phyloP scores from a whole-genome alignment of 2,888 invertebrate genomes.

The Amphipyra tragopoginis region DNA sequence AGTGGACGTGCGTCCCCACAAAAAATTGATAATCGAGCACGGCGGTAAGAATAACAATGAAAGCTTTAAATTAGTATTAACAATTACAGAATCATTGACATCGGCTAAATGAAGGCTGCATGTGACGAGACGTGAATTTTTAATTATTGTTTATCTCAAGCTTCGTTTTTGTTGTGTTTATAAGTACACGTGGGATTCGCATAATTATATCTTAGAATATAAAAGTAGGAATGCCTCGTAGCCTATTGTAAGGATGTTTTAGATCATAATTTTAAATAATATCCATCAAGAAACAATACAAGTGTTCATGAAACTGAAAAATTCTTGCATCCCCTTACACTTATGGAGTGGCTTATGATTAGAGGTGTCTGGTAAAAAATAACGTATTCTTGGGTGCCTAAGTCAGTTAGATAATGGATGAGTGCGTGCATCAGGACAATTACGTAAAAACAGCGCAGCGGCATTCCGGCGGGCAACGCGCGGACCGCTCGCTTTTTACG shows the following conservation, averaged over 20 bases:
- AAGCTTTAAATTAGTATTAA: constrained; percentile 85
- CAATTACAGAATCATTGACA: constrained; percentile 86
- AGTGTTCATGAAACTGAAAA: constrained; percentile 28
- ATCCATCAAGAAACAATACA: no score
- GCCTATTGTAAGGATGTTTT: no score
- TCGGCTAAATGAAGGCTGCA: constrained; percentile 75
- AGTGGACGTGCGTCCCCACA: constrained; percentile 74
- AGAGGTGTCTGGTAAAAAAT: constrained; percentile 50
- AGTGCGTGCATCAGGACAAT: constrained; percentile 88
- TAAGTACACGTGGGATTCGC: constrained; percentile 46
- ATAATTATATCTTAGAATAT: constrained; percentile 25
- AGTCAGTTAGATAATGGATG: constrained; percentile 86
- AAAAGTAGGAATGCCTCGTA: background rate
- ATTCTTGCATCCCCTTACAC: constrained; percentile 18
- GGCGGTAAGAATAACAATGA: constrained; percentile 84
- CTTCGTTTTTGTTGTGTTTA: constrained; percentile 46
- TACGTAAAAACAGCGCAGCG: constrained; percentile 86
- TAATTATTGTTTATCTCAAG: constrained; percentile 67
- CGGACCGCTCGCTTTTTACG: constrained; percentile 78
- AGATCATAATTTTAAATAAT: no score
- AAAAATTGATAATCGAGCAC: constrained; percentile 82
- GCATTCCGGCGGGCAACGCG: constrained; percentile 82
- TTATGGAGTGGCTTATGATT: constrained; percentile 60
- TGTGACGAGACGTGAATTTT: constrained; percentile 79
- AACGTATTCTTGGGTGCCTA: constrained; percentile 56